Evolutionary conservation across 2,888 invertebrate genomes (phyloP), one percentile per base, ranked within the genome.

Genomic region (Plebejus argus): DNA sequence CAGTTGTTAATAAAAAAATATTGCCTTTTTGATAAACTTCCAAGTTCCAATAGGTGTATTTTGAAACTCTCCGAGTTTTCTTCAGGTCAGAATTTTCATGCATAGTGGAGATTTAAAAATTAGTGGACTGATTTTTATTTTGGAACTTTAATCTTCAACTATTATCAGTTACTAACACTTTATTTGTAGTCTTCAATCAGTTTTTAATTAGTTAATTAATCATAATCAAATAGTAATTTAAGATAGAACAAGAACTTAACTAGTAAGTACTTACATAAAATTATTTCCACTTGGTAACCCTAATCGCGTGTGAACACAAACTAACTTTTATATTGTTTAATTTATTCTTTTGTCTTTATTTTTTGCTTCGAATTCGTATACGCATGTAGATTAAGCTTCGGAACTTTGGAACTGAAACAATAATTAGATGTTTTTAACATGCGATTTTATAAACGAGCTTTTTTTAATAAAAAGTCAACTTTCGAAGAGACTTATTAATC

Each of bases 271-370:
- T 15, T 7, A 61, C 61, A 23, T 10, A 20, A 61, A 23, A 58
- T 18, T 20, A 58, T 58, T 58, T 23, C 10, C 61, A 61, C 23
- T 61, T 12, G 61, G 61, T 12, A 61, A 61, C 61, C 61, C 61
- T 61, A 61, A 23, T 61, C 23, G 61, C 61, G 61, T 61, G 61
- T 61, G 61, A 61, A 61, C 61, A 61, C 10, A 61, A 4, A 61
- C 10, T 61, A 66, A 66, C 15, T 66, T 66, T 28, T 66, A 8
- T 66, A 66, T 66, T 66, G 66, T 66, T 15, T 66, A 66, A 66
- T 66, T 33, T 28, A 28, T 66, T 66, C 28, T 66, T 66, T 66
- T 66, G 66, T 28, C 28, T 66, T 66, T 18, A 66, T 66, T 66
- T 66, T 66, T 66, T 66, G 15, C 28, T 28, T 66, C 6, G 1